Evolutionary conservation across 2,113 vertebrate species (phyloP), one percentile per base, ranked within the genome.

Genomic region (Orthonyx spaldingii): DNA sequence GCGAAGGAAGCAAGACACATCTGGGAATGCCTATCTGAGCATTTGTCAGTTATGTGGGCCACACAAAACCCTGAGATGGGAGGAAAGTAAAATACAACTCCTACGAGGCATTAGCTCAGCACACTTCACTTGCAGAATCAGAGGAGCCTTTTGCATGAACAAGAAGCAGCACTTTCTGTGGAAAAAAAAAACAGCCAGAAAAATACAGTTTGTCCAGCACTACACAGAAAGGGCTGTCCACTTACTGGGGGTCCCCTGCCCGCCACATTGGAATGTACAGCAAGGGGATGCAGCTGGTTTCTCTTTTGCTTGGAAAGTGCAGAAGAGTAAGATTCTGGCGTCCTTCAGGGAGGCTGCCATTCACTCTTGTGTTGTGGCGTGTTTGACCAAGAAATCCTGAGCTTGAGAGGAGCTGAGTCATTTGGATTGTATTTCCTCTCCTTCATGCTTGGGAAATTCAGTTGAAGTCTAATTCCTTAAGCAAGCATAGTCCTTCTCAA

Each of bases 1-100:
- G 12, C 17, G 3, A 55, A 16, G 46, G 42, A 65, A 81, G 23
- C 0, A 4, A 70, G 19, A 55, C 13, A 10, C 14, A 37, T 30
- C 60, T 56, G 60, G 72, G 24, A 81, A 65, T 8, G 15, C 14
- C 9, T 39, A 3, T 11, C 32, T 41, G 52, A 84, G 60, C 30
- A 6, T n/a, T 39, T 86, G n/a, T 50, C 56, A 47, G 57, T 27
- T 84, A 28, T 2, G 2, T 5, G 35, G 35, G 65, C 53, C 27
- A 37, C 55, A 49, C 50, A 89, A 72, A 5, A 0, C 15, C 30
- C 23, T 6, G 22, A 65, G 52, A 66, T 7, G 10, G 0, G 2
- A 75, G 26, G 33, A 60, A 71, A n/a, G 11, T 39, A 42, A 87
- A 84, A 53, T 6, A 42, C 5, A 80, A 1, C 35, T 85, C 69